Evolutionary conservation across 2,797 vertebrate genomes (phyloP).

Genomic region (Sebastes nivosus): DNA sequence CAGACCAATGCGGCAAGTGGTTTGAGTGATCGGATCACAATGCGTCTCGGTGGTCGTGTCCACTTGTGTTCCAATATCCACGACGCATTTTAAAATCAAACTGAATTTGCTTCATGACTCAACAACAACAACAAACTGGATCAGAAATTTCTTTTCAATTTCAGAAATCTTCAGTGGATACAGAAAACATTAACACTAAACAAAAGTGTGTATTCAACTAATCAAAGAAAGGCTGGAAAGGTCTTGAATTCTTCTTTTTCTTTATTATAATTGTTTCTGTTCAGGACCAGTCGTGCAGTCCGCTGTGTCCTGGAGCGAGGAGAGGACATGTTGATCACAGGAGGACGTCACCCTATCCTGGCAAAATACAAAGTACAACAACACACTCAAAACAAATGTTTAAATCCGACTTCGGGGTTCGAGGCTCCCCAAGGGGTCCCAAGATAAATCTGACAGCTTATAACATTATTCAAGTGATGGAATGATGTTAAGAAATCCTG

Average conservation of each 20-base stretch:
- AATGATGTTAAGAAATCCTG: neutral
- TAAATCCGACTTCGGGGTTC: neutral
- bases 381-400: neutral
- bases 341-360: conserved; percentile 87
- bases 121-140: neutral
- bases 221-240: neutral
- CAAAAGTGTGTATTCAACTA: too few species aligned
- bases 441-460: neutral
- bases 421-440: too few species aligned
- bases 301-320: conserved; percentile 88
- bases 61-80: too few species aligned
- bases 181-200: too few species aligned
- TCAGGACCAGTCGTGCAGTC: conserved; percentile 85
- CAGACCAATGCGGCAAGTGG: too few species aligned
- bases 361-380: conserved; percentile 88
- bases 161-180: too few species aligned
- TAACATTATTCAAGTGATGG: neutral
- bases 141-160: too few species aligned
- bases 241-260: neutral
- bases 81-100: too few species aligned
- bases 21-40: too few species aligned
- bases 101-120: too few species aligned
- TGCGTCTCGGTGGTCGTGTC: too few species aligned
- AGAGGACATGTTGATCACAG: conserved; percentile 91
- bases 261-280: neutral